Evolutionary conservation across 1,140 invertebrate genomes (phyloP).

Genomic region (Danaus plexippus): DNA sequence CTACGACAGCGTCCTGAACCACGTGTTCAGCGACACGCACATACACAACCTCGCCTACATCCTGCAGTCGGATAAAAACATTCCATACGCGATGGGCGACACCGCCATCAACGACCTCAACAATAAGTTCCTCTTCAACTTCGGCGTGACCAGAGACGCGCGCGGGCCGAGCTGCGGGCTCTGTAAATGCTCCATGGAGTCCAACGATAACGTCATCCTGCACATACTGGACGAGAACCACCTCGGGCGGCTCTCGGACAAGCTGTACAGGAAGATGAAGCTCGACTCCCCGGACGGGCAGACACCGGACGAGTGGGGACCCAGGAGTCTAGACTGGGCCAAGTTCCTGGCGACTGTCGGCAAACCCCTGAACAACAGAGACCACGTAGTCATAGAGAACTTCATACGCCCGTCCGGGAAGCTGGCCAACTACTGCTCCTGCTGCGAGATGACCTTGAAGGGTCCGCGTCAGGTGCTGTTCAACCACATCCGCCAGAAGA

Average conservation of each 20-base stretch:
- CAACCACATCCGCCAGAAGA: conserved; percentile 66
- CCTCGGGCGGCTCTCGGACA: conserved; percentile 50
- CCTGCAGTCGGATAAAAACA: conserved; percentile 52
- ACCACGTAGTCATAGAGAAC: conserved; percentile 61
- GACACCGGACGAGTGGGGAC: conserved; percentile 62
- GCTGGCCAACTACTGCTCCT: conserved; percentile 54
- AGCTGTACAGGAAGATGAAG: conserved; percentile 48
- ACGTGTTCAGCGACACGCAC: conserved; percentile 58
- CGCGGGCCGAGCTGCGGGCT: conserved; percentile 37
- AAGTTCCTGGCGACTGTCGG: conserved; percentile 56
- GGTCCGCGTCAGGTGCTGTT: conserved; percentile 60
- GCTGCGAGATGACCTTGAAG: conserved; percentile 60
- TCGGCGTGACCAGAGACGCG: conserved; percentile 30
- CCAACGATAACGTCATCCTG: conserved; percentile 37
- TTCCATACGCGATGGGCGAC: conserved; percentile 38
- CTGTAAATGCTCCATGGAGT: conserved; percentile 44
- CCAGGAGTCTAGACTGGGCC: conserved; percentile 56
- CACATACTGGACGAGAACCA: conserved; percentile 63
- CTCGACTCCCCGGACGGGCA: conserved; percentile 34
- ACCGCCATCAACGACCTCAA: conserved; percentile 48
- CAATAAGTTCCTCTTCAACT: conserved; percentile 46
- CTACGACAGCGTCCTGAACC: conserved; percentile 60
- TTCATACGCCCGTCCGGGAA: conserved; percentile 60
- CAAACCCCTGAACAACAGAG: conserved; percentile 46
- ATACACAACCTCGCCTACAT: conserved; percentile 55